Evolutionary conservation across 1,140 invertebrate genomes (phyloP), one percentile per base, ranked within the genome.

Genomic region (Littorina saxatilis): DNA sequence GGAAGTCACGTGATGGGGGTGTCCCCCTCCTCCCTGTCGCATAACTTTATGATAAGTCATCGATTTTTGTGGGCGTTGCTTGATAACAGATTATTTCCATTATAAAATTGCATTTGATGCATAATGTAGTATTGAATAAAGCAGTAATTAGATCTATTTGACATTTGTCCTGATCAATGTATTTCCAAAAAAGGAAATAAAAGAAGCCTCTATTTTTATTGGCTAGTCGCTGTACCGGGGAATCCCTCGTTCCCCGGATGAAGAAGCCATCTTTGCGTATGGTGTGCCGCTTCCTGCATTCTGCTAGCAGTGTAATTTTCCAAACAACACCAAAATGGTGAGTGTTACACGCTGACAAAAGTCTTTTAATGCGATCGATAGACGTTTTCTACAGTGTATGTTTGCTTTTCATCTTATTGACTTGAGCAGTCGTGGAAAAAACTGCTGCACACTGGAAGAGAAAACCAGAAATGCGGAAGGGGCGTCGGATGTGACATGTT

Each of bases 131-230:
- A 68, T 9, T 68, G 29, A 9, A 29, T 68, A 68, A 2, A 68
- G 39, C 66, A 9, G 3, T 73, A 9, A 43, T 7, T 63, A 29
- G 15, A 39, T 23, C 17, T 5, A 52, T 17, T 4, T 17, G 37
- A 2, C 13, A 68, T 68, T 39, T 32, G 35, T 20, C 32, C 32
- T 4, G 32, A n/a, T 2, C 29, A 27, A 40, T 20, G 40, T 66
- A 79, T 81, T 82, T 73, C 83, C 86, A 83, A 80, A 87, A 83
- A 84, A 82, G 86, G 86, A 84, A 82, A 78, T 82, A 83, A 83
- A 79, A 77, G 40, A 52, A 78, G 47, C 20, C 63, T 61, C 72
- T 55, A 82, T 82, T 85, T 84, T 87, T 76, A 85, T 84, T 87
- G 72, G 47, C 43, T 58, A n/a, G 27, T 72, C 23, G 35, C 32